Base-by-base conservation (phyloP, 1,140 invertebrate species). In the Aleiodes sp. region DNA sequence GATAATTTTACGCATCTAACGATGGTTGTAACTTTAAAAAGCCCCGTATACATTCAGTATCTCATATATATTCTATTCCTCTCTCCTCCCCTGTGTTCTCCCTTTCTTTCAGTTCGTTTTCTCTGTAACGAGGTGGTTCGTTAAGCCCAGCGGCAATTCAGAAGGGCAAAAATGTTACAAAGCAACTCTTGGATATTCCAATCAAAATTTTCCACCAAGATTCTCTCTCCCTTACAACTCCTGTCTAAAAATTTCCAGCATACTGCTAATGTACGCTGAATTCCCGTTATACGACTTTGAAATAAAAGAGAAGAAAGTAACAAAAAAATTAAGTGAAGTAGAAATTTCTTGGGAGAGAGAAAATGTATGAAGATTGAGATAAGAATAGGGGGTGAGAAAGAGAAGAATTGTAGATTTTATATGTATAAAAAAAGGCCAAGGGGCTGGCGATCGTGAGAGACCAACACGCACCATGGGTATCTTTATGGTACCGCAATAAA, bases 401-500 rank as follows among this genome's bases (percentile, higher is more conserved):
- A 29, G 28, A 10, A 59, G 19, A 74, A 73, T 80, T 76, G 71
- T 75, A 74, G 77, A 79, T 80, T 6, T 41, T 31, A 4, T 59
- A 29, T n/a, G 56, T 29, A 14, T 4, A 19, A 29, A 29, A 8
- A n/a, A 2, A n/a, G 56, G 31, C 10, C 7, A 33, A 14, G 28
- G 0, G 24, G 56, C 26, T 59, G 14, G 56, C n/a, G 10, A 14
- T 31, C 10, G 56, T 12, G 14, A 8, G 10, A 73, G 76, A 80
- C 74, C 76, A 76, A 77, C 80, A 82, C 80, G 76, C 75, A 78
- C 76, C 65, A 28, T 9, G 68, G 74, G 78, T 82, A 82, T 82
- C 78, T 83, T 83, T 83, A 83, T 81, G 73, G 80, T 75, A 52
- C 71, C 71, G 70, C 71, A 75, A 78, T 82, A 82, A 82, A 82